Conservation (phyloP, 2,797 vertebrate genomes). For the Podargus strigoides region DNA sequence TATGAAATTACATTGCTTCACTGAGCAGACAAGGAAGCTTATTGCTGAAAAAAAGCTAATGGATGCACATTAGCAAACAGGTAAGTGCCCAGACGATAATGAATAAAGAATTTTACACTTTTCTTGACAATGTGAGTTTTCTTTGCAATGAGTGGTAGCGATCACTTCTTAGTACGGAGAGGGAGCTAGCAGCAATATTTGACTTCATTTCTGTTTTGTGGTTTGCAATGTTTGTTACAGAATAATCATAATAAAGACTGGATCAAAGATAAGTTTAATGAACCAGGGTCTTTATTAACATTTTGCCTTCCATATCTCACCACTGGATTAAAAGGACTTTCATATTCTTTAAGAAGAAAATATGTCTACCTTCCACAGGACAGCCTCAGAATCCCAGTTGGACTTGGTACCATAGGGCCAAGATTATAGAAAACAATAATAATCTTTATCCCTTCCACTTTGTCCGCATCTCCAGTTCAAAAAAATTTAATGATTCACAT, state of each 20-base stretch:
- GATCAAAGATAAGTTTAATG: constrained; percentile 35
- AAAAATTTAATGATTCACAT: not conserved
- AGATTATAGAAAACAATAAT: not conserved
- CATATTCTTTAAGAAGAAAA: constrained; percentile 22
- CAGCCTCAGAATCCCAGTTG: not conserved
- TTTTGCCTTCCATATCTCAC: not conserved
- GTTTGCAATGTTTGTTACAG: not conserved
- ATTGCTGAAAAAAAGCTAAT: not conserved
- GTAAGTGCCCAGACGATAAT: not conserved
- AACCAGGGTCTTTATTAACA: not conserved
- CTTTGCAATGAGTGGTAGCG: not conserved
- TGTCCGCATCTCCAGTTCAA: not conserved
- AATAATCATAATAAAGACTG: not conserved
- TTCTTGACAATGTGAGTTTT: not conserved
- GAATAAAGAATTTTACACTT: not conserved
- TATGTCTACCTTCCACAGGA: not conserved
- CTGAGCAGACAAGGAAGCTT: not conserved
- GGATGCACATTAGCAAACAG: not conserved
- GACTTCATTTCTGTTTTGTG: not conserved
- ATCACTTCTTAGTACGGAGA: not conserved
- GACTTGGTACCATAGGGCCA: not conserved
- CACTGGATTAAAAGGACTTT: constrained; percentile 15
- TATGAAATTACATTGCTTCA: not conserved
- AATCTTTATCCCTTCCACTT: not conserved
- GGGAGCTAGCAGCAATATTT: not conserved